A percentile compares a stretch with the other conserved stretches of the same genome.
phyloP scores from a whole-genome alignment of 2,888 invertebrate genomes.

The Chesias legatella region DNA sequence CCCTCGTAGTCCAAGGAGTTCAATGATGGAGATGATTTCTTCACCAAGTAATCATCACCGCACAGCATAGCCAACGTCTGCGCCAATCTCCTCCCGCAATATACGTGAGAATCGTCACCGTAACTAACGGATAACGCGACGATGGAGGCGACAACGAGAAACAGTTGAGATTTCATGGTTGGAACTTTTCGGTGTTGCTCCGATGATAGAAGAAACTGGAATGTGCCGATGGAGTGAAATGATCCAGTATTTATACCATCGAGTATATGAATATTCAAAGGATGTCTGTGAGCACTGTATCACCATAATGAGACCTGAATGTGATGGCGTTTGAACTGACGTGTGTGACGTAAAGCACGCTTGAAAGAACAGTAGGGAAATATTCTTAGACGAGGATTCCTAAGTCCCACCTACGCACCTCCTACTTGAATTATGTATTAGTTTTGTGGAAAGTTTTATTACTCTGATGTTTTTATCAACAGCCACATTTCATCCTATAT shows the following conservation, averaged over 20 bases:
- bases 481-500: too few species aligned
- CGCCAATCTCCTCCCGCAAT: constrained; percentile 19
- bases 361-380: constrained; percentile 9
- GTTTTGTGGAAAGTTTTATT: too few species aligned
- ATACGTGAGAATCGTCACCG: constrained; percentile 8
- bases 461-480: too few species aligned
- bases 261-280: constrained; percentile 23
- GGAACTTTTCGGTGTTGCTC: constrained; percentile 8
- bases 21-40: constrained; percentile 12
- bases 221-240: constrained; percentile 6
- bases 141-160: constrained; percentile 7
- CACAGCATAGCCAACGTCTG: constrained; percentile 15
- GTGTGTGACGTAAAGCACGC: constrained; percentile 15
- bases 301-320: constrained; percentile 23
- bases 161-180: constrained; percentile 18
- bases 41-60: constrained; percentile 8
- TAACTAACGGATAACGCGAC: constrained; percentile 3
- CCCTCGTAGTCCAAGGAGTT: constrained; percentile 13
- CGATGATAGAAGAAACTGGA: constrained; percentile 6
- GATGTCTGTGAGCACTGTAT: constrained; percentile 18
- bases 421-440: too few species aligned
- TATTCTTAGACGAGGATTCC: neutral
- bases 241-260: constrained; percentile 17
- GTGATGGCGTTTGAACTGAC: constrained; percentile 11
- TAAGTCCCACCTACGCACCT: too few species aligned